Conservation (phyloP, 2,888 invertebrate genomes). For the Amorpha juglandis region DNA sequence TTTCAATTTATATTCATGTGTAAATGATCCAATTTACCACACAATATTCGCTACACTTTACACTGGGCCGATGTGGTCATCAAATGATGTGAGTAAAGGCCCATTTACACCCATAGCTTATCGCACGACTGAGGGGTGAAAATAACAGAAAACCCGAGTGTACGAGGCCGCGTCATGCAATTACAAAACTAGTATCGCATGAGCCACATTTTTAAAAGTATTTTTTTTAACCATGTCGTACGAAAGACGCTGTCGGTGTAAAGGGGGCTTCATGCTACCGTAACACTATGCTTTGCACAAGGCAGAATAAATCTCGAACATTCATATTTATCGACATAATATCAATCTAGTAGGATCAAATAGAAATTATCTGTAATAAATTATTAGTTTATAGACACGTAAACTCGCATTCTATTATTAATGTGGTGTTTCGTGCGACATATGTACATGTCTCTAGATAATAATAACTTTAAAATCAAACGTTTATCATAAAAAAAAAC, state of each 20-base stretch:
- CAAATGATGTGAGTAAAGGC: neutral
- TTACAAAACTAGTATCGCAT: too few species aligned
- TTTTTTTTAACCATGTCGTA: too few species aligned
- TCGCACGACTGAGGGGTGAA: too few species aligned
- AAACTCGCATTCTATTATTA: constrained; percentile 3
- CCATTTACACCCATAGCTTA: too few species aligned
- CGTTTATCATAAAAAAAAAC: neutral
- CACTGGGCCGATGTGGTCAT: constrained; percentile 5
- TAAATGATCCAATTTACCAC: constrained; percentile 7
- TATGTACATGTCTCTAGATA: neutral
- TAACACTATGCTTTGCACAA: constrained; percentile 1
- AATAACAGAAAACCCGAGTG: too few species aligned
- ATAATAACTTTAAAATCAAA: neutral
- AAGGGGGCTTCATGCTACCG: too few species aligned
- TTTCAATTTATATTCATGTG: constrained; percentile 44
- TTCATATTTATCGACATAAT: constrained; percentile 7
- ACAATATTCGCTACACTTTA: neutral
- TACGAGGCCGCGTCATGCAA: too few species aligned
- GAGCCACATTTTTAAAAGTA: too few species aligned
- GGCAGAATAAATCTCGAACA: constrained; percentile 5
- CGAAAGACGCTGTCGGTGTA: too few species aligned
- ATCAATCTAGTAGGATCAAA: neutral
- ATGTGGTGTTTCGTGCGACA: constrained; percentile 9
- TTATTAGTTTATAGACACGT: neutral
- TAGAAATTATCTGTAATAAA: constrained; percentile 11